Evolutionary conservation across 2,888 invertebrate species (phyloP).

Genomic region (Sarcophaga subvicina): DNA sequence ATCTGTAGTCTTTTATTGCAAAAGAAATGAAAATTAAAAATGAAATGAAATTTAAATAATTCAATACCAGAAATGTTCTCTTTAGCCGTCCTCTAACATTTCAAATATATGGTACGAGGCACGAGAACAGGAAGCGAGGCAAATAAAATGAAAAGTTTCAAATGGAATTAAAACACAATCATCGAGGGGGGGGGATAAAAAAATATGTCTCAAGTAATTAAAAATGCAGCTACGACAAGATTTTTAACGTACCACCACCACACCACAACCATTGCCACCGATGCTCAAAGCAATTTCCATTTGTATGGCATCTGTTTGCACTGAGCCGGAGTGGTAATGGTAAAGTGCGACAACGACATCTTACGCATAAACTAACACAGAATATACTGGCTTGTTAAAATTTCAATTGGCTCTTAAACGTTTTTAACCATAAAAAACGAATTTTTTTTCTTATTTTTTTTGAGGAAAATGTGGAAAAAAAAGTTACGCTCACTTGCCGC

Average conservation of each 20-base stretch:
- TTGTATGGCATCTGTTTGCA: not conserved
- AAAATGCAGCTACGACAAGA: slow-evolving; percentile 56
- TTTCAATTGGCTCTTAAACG: slow-evolving; percentile 78
- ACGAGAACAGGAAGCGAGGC: not conserved
- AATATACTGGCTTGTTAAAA: slow-evolving; percentile 67
- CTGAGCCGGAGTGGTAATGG: too few species aligned
- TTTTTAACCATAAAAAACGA: slow-evolving; percentile 74
- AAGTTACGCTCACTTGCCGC: not conserved
- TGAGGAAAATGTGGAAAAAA: not conserved
- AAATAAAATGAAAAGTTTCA: not conserved
- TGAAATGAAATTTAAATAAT: slow-evolving; percentile 25
- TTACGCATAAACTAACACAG: slow-evolving; percentile 18
- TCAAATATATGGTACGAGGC: not conserved
- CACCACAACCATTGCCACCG: not conserved
- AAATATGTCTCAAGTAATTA: slow-evolving; percentile 56
- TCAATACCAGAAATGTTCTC: slow-evolving; percentile 1
- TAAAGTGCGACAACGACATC: not conserved
- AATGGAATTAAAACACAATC: slow-evolving; percentile 1
- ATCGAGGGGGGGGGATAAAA: not conserved
- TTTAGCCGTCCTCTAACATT: slow-evolving; percentile 22
- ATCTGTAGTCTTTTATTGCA: slow-evolving; percentile 41
- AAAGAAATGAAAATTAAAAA: slow-evolving; percentile 19
- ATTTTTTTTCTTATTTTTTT: not conserved
- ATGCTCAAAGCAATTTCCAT: not conserved
- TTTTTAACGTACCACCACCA: slow-evolving; percentile 46